Evolutionary conservation across 2,113 vertebrate genomes (phyloP).

Genomic region (Cololabis saira): DNA sequence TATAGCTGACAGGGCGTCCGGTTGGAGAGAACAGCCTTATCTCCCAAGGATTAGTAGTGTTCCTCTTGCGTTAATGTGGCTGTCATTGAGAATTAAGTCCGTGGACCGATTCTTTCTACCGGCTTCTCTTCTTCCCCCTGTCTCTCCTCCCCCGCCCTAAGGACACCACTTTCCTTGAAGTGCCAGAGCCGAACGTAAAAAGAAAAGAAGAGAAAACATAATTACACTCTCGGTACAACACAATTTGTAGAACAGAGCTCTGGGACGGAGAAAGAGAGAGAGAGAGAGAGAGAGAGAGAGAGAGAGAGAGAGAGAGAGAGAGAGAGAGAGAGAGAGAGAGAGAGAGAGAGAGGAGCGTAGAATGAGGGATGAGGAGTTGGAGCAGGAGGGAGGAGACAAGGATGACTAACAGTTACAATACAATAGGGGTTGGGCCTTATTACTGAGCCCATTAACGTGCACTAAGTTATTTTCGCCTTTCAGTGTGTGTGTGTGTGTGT

Average conservation of each 20-base stretch:
- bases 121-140: constrained; percentile 1
- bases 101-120: constrained; percentile 47
- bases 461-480: constrained; percentile 59
- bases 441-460: constrained; percentile 79
- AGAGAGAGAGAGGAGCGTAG: neutral
- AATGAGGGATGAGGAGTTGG: neutral
- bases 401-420: constrained; percentile 78
- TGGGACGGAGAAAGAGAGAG: constrained; percentile 21
- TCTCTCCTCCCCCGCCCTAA: constrained; percentile 46
- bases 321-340: constrained; percentile 24
- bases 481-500: constrained; percentile 31
- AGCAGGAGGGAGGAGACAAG: constrained; percentile 51
- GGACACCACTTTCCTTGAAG: constrained; percentile 67
- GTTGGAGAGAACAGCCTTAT: constrained; percentile 70
- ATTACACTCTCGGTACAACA: constrained; percentile 70
- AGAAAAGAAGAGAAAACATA: constrained; percentile 69
- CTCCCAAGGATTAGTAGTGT: constrained; percentile 78
- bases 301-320: neutral
- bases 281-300: constrained; percentile 1
- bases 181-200: constrained; percentile 45
- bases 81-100: constrained; percentile 83
- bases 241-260: constrained; percentile 63
- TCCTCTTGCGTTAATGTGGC: constrained; percentile 80
- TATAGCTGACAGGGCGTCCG: constrained; percentile 57
- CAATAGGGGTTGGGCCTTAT: constrained; percentile 75